A percentile compares a stretch with the other conserved stretches of the same genome.
These are phyloP conservation scores for Megaptera novaeangliae DNA, from an alignment of 2,113 vertebrate genomes.

Conservation along the genomic window DNA sequence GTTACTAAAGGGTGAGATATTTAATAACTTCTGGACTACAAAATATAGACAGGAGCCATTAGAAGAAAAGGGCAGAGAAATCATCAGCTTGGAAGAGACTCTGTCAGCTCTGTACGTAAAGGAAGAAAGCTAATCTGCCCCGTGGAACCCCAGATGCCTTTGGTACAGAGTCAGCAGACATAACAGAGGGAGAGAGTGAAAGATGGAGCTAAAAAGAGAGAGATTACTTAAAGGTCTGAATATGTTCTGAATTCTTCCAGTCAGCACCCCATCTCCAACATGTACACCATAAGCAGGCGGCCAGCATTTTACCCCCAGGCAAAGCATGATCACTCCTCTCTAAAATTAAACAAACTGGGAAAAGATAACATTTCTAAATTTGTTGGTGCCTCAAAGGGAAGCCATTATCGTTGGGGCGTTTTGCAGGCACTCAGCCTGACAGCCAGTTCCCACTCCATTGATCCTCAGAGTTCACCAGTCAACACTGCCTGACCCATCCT, in stretches of 20 bases:
- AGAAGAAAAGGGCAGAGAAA: not conserved
- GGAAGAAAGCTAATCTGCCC: not conserved
- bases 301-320: not conserved
- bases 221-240: not conserved
- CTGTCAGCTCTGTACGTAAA: not conserved
- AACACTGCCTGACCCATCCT: not conserved
- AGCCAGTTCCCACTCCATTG: not conserved
- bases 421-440: not conserved
- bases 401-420: not conserved
- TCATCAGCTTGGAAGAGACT: not conserved
- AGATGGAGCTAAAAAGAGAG: not conserved
- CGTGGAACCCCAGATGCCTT: not conserved
- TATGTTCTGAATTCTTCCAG: not conserved
- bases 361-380: not conserved
- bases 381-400: not conserved
- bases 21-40: not conserved
- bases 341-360: not conserved
- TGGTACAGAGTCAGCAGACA: not conserved
- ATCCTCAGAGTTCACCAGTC: not conserved
- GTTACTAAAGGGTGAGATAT: not conserved
- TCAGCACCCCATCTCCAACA: not conserved
- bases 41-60: not conserved
- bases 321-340: not conserved
- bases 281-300: not conserved
- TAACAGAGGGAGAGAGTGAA: not conserved